Conservation (phyloP, 2,888 invertebrate genomes). For the Zygaena filipendulae region DNA sequence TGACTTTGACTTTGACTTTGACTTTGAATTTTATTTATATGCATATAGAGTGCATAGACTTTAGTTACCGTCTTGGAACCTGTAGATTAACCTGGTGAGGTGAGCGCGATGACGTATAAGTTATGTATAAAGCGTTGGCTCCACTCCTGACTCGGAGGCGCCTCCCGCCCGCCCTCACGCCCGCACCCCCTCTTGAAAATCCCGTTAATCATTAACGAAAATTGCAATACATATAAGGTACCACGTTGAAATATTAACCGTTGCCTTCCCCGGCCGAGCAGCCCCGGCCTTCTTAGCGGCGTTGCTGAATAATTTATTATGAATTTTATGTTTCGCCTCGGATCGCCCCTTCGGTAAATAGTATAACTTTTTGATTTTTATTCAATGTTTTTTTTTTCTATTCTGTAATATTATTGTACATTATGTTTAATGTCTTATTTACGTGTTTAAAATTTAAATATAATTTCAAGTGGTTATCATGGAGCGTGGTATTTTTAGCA, state of each 20-base stretch:
- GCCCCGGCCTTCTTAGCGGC: slow-evolving; percentile 21
- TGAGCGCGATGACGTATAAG: slow-evolving; percentile 34
- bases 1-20: too few species aligned
- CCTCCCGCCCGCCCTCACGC: slow-evolving; percentile 31
- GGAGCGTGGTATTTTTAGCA: too few species aligned
- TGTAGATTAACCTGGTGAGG: slow-evolving; percentile 41
- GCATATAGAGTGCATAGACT: too few species aligned
- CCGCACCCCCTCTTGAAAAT: slow-evolving; percentile 37
- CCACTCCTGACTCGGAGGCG: too few species aligned
- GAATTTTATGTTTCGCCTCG: slow-evolving; percentile 55
- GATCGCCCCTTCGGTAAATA: slow-evolving; percentile 39
- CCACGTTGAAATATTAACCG: slow-evolving; percentile 56
- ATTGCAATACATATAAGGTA: slow-evolving; percentile 67
- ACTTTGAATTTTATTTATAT: too few species aligned
- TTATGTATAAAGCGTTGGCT: slow-evolving; percentile 46
- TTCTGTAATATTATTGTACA: too few species aligned
- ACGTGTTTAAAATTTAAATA: too few species aligned
- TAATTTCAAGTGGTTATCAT: too few species aligned
- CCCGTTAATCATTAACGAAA: slow-evolving; percentile 60
- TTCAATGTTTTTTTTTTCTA: slow-evolving; percentile 17
- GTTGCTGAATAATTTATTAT: slow-evolving; percentile 51
- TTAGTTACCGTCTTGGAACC: too few species aligned
- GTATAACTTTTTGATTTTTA: slow-evolving; percentile 49
- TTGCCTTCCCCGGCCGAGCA: slow-evolving; percentile 44
- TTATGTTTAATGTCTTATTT: too few species aligned